A percentile compares a stretch with the other conserved stretches of the same genome.
Evolutionary conservation across 2,888 invertebrate genomes (phyloP).

Genomic region (Aleiodes leptofemur): DNA sequence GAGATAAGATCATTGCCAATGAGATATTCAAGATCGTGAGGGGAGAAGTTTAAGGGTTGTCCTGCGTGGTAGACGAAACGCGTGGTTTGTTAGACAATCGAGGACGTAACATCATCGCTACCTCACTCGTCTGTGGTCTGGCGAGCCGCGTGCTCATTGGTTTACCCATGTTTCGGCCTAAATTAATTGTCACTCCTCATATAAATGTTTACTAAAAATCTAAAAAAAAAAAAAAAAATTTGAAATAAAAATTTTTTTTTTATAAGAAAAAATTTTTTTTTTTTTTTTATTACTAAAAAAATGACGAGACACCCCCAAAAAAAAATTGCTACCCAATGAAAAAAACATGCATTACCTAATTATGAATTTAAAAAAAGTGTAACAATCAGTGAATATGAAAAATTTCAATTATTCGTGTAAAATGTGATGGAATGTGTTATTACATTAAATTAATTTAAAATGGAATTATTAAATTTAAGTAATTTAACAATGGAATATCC

Average conservation of each 20-base stretch:
- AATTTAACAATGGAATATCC: slow-evolving; percentile 41
- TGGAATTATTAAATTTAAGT: not conserved
- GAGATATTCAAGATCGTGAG: slow-evolving; percentile 1
- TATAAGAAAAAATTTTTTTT: too few species aligned
- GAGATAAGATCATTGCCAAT: slow-evolving; percentile 8
- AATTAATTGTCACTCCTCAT: not conserved
- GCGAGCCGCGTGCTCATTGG: slow-evolving; percentile 56
- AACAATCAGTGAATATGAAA: not conserved
- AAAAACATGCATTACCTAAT: too few species aligned
- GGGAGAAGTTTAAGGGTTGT: slow-evolving; percentile 57
- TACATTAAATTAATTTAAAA: not conserved
- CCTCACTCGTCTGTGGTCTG: slow-evolving; percentile 63
- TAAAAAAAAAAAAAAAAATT: slow-evolving; percentile 21
- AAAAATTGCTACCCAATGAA: too few species aligned
- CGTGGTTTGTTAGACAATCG: slow-evolving; percentile 56
- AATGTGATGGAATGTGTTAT: not conserved
- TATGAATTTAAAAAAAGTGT: not conserved
- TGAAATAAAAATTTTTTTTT: not conserved
- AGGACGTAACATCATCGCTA: slow-evolving; percentile 39
- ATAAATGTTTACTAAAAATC: not conserved
- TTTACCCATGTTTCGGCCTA: slow-evolving; percentile 22
- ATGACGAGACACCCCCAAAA: too few species aligned
- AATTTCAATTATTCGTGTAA: not conserved
- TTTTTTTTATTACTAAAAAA: too few species aligned
- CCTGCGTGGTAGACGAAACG: slow-evolving; percentile 61